Evolutionary conservation across 2,797 vertebrate species (phyloP), one percentile per base, ranked within the genome.

Genomic region (Champsocephalus gunnari): DNA sequence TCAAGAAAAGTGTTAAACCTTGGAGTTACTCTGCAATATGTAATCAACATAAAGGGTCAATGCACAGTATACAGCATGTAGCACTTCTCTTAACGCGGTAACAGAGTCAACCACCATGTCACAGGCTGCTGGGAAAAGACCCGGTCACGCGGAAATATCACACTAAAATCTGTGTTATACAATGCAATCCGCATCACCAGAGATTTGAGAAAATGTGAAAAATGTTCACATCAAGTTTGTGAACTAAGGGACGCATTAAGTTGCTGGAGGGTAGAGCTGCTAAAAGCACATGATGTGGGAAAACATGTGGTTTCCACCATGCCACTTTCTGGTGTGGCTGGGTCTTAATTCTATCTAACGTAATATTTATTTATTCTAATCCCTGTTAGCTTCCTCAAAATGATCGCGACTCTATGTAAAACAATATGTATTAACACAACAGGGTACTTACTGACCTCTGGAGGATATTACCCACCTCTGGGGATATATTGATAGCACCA

Each of bases 51-150:
- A 78, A 66, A 32, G 19, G 45, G 66, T 49, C 38, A 13, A 60
- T 24, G 49, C 56, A 75, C 41, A 53, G 21, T 58, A 38, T 41
- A 56, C 43, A 64, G 53, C 50, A 55, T 80, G 65, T 83, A 75
- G 75, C 70, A 72, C 58, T 58, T 74, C 61, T 62, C 11, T 75
- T 56, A 64, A 34, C 34, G 43, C 16, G 13, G 62, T 5, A 5
- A 76, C 54, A 54, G 34, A n/a, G 21, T 63, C 73, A 66, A 28
- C 45, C 54, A 62, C 43, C n/a, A 13, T 44, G 66, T 62, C 73
- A 66, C 51, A 57, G 14, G 55, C 54, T 81, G 58, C 55, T 66
- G 63, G 41, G 43, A 47, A 41, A 81, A 60, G 28, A 0, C 38
- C 3, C 38, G 12, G 48, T 68, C 43, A 38, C 9, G 45, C 19